Evolutionary conservation across 2,888 invertebrate species (phyloP), one percentile per base, ranked within the genome.

Genomic region (Amphiduros pacificus): DNA sequence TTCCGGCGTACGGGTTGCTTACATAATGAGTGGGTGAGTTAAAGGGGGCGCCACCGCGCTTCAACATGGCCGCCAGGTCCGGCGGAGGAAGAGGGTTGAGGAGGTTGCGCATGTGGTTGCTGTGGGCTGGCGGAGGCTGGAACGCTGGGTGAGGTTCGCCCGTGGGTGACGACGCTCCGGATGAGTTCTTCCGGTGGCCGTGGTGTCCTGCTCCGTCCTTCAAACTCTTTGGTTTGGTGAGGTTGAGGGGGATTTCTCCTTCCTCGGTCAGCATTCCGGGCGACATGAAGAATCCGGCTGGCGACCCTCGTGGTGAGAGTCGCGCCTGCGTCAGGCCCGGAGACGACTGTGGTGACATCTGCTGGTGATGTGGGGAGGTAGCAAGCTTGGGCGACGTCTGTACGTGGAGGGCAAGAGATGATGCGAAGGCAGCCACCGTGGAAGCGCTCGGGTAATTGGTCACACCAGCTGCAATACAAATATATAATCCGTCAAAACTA

Each of bases 51-150:
- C 54, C 53, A 14, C 53, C 26, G 52, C 44, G 36, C 29, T 48
- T 49, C 22, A 53, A 27, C 29, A 29, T 28, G 31, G 31, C 44
- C 31, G 36, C 27, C 29, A n/a, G 29, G 27, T 60, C 54, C 28
- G 27, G 59, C 17, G 53, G 36, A 26, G 59, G 24, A 29, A 60
- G 36, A 1, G 55, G 41, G 55, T 48, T 48, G 29, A 54, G 48
- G 48, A 54, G 31, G 44, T 32, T 28, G 56, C 61, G 61, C n/a
- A 53, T 49, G 52, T 61, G 61, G 56, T 61, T 61, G 22, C 49
- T 49, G 56, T 61, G 61, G 17, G 61, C 61, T 14, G 61, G 61
- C 31, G 61, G 61, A 29, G 61, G 61, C 41, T 61, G 61, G 51
- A 56, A 55, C 28, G 50, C 31, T 22, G 29, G 22, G 2, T 41